Percentiles rank a stretch among this genome's conserved stretches.
Conservation (phyloP, 2,888 invertebrate species). For the Cryptocephalus primarius region DNA sequence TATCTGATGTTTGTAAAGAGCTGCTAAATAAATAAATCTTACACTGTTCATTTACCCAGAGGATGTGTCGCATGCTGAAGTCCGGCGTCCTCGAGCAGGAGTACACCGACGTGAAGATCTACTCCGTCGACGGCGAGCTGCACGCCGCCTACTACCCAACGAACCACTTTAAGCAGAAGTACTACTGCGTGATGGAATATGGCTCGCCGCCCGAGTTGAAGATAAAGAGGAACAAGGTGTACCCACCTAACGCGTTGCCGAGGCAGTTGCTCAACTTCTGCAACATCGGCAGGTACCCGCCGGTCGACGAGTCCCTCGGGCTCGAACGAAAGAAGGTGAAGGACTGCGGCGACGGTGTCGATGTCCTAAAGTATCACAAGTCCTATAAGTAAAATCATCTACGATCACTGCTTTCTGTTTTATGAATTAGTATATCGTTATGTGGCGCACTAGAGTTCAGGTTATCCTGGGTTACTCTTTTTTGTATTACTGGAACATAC, state of each 20-base stretch:
- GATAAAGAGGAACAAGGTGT: conserved; percentile 27
- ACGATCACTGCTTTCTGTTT: too few relatives aligned
- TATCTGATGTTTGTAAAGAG: not conserved
- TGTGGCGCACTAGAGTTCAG: too few relatives aligned
- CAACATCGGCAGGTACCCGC: conserved; percentile 26
- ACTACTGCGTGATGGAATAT: conserved; percentile 44
- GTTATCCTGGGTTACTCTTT: too few relatives aligned
- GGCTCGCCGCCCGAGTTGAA: conserved; percentile 30
- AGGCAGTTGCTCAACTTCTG: conserved; percentile 22
- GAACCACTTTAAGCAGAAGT: conserved; percentile 42
- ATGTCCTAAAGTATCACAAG: too few relatives aligned
- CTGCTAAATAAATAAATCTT: too few relatives aligned
- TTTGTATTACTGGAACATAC: too few relatives aligned
- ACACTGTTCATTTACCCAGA: conserved; percentile 18
- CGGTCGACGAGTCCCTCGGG: conserved; percentile 15
- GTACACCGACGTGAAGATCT: conserved; percentile 37
- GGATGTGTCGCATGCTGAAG: conserved; percentile 33
- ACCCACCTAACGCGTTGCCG: conserved; percentile 19
- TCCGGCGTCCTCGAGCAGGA: conserved; percentile 35
- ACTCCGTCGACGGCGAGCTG: conserved; percentile 31
- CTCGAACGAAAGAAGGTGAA: conserved; percentile 1
- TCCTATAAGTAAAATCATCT: too few relatives aligned
- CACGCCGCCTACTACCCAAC: conserved; percentile 35
- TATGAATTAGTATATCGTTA: too few relatives aligned
- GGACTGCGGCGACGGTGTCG: not conserved